Conservation (phyloP, 2,113 vertebrate species). For the Damaliscus lunatus region DNA sequence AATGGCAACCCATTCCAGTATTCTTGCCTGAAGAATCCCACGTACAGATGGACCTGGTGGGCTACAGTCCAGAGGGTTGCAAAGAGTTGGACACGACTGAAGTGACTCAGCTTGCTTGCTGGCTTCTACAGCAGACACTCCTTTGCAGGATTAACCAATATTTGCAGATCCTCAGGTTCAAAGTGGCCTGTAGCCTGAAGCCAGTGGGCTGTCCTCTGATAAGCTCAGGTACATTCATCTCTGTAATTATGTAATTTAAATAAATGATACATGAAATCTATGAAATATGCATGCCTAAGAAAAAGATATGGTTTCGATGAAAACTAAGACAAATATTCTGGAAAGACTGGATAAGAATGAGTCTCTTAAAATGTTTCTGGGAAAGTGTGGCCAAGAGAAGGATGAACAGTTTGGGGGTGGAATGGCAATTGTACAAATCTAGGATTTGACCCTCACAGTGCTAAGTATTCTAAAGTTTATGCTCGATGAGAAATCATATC, state of each 20-base stretch:
- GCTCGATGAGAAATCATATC: neutral
- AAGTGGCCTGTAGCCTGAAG: neutral
- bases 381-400: neutral
- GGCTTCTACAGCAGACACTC: neutral
- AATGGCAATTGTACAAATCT: no score
- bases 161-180: neutral
- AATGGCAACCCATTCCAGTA: neutral
- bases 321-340: neutral
- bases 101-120: neutral
- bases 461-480: neutral
- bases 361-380: neutral
- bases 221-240: neutral
- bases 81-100: fast-evolving
- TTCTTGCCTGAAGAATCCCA: neutral
- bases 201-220: neutral
- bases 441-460: neutral
- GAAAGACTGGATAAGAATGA: neutral
- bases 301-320: neutral
- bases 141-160: neutral
- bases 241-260: neutral
- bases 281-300: neutral
- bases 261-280: neutral
- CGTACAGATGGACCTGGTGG: neutral
- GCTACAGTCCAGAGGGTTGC: neutral
- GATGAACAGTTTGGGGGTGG: no score